Conservation (phyloP, 1,140 invertebrate genomes). For the Lepidotrigona ventralis region DNA sequence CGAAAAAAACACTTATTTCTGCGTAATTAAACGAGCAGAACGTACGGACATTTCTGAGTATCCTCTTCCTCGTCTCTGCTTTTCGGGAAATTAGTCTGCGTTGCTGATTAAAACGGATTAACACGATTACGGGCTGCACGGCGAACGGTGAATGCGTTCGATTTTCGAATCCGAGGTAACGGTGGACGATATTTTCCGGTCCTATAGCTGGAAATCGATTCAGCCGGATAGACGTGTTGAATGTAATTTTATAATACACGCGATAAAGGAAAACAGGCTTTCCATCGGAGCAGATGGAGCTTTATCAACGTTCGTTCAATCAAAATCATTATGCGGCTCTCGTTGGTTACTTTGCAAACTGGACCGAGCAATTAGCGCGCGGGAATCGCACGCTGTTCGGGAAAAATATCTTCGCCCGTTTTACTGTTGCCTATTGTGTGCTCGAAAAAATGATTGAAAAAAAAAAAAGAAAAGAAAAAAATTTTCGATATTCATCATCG, state of each 20-base stretch:
- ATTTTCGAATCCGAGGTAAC: neutral
- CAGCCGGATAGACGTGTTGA: neutral
- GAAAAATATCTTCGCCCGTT: too few species aligned
- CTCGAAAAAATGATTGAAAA: too few species aligned
- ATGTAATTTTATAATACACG: neutral
- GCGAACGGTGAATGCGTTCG: neutral
- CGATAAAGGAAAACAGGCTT: neutral
- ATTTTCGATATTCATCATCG: too few species aligned
- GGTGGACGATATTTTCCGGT: neutral
- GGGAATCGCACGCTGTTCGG: neutral
- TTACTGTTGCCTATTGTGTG: too few species aligned
- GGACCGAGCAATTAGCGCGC: neutral
- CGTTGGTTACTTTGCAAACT: too few species aligned
- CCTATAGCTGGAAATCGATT: neutral
- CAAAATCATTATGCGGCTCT: neutral
- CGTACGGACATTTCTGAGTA: too few species aligned
- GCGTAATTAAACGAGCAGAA: too few species aligned
- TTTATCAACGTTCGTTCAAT: neutral
- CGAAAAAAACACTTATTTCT: too few species aligned
- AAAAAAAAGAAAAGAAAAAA: too few species aligned
- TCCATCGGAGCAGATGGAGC: neutral
- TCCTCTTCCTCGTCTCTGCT: too few species aligned
- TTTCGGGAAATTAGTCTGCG: neutral
- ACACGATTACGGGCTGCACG: too few species aligned
- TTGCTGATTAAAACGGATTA: too few species aligned